Evolutionary conservation across 1,140 invertebrate genomes (phyloP).

Genomic region (Cydia splendana): DNA sequence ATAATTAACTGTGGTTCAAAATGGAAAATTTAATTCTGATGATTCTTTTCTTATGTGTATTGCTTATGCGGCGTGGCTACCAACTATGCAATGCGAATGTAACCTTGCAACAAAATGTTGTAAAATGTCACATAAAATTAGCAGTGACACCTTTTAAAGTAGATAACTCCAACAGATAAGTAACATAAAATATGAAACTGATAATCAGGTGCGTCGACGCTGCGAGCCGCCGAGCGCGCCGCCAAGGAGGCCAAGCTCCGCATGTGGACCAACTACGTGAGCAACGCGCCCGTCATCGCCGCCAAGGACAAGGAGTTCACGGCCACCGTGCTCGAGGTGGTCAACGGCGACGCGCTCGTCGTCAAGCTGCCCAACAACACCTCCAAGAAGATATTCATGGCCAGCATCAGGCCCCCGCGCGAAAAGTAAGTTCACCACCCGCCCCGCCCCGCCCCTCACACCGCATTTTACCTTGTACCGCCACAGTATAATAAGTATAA

Average conservation of each 20-base stretch:
- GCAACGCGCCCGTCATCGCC: constrained; percentile 83
- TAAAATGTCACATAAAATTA: constrained; percentile 26
- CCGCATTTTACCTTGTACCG: too few species aligned
- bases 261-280: constrained; percentile 93
- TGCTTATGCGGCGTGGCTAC: neutral
- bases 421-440: constrained; percentile 74
- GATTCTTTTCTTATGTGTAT: neutral
- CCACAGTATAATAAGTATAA: too few species aligned
- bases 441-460: too few species aligned
- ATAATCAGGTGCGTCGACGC: constrained; percentile 86
- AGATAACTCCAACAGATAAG: neutral
- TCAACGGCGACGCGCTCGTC: constrained; percentile 95
- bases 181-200: neutral
- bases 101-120: constrained; percentile 14
- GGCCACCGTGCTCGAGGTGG: constrained; percentile 94
- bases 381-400: constrained; percentile 96
- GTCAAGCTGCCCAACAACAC: constrained; percentile 90
- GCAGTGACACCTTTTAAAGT: neutral
- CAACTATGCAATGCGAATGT: constrained; percentile 6
- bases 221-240: constrained; percentile 89
- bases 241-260: constrained; percentile 94
- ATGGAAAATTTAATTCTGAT: neutral
- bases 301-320: constrained; percentile 92
- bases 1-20: too few species aligned
- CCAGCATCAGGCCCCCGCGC: constrained; percentile 96